Base-by-base conservation (phyloP, 2,888 invertebrate species). In the Xanthorhoe designata region DNA sequence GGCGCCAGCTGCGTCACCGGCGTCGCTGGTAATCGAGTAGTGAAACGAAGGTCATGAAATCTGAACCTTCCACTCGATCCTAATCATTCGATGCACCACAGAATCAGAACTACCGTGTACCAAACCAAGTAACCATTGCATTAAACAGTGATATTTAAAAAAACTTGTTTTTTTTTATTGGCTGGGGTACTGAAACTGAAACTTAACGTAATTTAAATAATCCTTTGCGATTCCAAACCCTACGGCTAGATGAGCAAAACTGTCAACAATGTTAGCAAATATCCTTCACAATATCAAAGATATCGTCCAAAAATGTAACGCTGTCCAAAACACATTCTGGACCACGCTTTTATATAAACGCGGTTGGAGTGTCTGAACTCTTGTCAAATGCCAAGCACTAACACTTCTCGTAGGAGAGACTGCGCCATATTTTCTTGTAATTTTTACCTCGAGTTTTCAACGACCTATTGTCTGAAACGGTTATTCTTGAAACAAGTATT, bases 31-130 rank as follows among this genome's bases (percentile, higher is more conserved):
- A 93, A 92, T 89, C 87, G 88, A 92, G 87, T 86, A 86, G 82
- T 81, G 82, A 81, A 78, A 81, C 87, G 90, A 93, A 93, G 93
- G 93, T 82, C 92, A 80, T 82, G 92, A 87, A 92, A 92, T 83
- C 79, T 81, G 91, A 93, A 85, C 88, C 86, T 81, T 82, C 86
- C 86, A 83, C 83, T 88, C 88, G 86, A 82, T 86, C 82, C 83
- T 86, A 86, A 89, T 89, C 83, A 79, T 78, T 80, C 68, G 62
- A 66, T 64, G 63, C 61, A 68, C 51, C 70, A 61, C 56, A 61
- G 42, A 57, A 57, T 57, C 47, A 47, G 15, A 17, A 17, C 47
- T 47, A 47, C 47, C 17, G 47, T 42, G 42, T 42, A 42, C 15
- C 38, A 0, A 17, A 47, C 47, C 13, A 9, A 35, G 35, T 35